Percentiles rank a stretch among this genome's conserved stretches.
Conservation (phyloP, 1,140 invertebrate species). For the Agraylea sexmaculata region DNA sequence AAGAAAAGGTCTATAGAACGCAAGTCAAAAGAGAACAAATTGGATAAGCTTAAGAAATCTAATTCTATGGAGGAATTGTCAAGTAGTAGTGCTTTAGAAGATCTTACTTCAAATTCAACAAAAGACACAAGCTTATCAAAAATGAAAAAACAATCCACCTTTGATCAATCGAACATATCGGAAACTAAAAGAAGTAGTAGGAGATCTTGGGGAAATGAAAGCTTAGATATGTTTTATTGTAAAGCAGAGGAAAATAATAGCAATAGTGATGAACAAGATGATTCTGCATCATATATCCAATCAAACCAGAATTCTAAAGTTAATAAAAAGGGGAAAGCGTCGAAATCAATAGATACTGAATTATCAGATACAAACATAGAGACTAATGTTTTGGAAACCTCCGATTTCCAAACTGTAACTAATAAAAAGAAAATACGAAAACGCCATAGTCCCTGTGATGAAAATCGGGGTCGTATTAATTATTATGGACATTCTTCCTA, state of each 20-base stretch:
- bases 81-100: slow-evolving; percentile 54
- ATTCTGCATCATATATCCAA: slow-evolving; percentile 16
- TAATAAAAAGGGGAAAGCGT: slow-evolving; percentile 24
- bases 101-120: slow-evolving; percentile 42
- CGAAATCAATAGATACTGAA: slow-evolving; percentile 11
- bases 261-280: slow-evolving; percentile 29
- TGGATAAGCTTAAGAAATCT: slow-evolving; percentile 42
- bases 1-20: slow-evolving; percentile 37
- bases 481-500: slow-evolving; percentile 11
- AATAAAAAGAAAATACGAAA: slow-evolving; percentile 61
- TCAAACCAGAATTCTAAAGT: slow-evolving; percentile 29
- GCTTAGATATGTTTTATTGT: slow-evolving; percentile 39
- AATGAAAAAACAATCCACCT: slow-evolving; percentile 30
- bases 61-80: slow-evolving; percentile 60
- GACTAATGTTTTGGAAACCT: slow-evolving; percentile 32
- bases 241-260: slow-evolving; percentile 23
- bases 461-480: slow-evolving; percentile 22
- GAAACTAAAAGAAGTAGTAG: slow-evolving; percentile 30
- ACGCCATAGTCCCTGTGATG: slow-evolving; percentile 34
- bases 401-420: slow-evolving; percentile 59
- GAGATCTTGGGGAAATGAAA: slow-evolving; percentile 46
- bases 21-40: slow-evolving; percentile 29
- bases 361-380: slow-evolving; percentile 26
- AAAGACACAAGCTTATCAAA: slow-evolving; percentile 29
- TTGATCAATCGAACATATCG: slow-evolving; percentile 26